phyloP scores from a whole-genome alignment of 2,113 vertebrate species.

The Malaclemys terrapin region DNA sequence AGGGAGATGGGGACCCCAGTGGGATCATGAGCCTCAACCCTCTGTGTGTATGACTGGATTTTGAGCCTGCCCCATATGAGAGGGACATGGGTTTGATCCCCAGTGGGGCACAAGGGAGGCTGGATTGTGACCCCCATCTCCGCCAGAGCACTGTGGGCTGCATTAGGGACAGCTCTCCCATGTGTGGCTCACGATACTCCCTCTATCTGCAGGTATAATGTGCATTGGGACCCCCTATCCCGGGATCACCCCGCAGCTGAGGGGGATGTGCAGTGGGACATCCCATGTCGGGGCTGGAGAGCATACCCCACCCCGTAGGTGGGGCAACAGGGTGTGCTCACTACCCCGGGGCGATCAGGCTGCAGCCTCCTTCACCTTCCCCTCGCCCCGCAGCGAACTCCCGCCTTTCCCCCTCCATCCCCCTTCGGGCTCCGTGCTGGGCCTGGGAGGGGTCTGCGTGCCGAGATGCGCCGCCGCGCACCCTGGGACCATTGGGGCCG shows the following conservation, averaged over 20 bases:
- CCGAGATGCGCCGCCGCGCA: neutral
- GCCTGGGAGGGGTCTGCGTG: neutral
- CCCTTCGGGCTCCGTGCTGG: neutral
- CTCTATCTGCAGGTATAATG: too few species aligned
- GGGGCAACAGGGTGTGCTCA: neutral
- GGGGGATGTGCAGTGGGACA: neutral
- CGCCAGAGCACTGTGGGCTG: too few species aligned
- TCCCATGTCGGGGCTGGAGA: neutral
- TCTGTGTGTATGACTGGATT: neutral
- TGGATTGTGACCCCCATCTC: neutral
- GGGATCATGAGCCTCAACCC: neutral
- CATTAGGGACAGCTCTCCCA: neutral
- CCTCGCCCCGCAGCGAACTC: neutral
- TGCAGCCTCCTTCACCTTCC: neutral
- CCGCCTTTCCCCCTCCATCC: neutral
- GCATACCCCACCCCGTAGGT: neutral
- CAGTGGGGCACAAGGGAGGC: neutral
- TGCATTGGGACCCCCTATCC: neutral
- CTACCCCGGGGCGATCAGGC: neutral
- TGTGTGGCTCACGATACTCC: neutral
- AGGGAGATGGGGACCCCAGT: neutral
- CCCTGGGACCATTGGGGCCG: neutral
- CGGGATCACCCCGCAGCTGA: too few species aligned
- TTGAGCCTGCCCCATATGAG: neutral
- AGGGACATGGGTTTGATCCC: neutral